phyloP scores from a whole-genome alignment of 2,888 invertebrate species.

The Aphidius colemani region DNA sequence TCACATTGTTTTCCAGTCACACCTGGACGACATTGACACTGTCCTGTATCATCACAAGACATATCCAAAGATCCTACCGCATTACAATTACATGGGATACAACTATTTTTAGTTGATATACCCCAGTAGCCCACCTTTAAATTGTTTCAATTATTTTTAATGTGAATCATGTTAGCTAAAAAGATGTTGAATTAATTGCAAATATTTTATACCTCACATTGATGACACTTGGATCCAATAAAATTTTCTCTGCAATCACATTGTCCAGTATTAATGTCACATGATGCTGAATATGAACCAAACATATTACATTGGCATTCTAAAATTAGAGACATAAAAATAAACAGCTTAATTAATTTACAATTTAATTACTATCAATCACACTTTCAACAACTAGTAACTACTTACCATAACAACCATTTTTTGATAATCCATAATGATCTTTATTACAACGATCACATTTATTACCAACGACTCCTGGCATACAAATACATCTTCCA shows the following conservation, averaged over 20 bases:
- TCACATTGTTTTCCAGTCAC: constrained; percentile 77
- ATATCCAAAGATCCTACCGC: constrained; percentile 68
- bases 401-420: constrained; percentile 72
- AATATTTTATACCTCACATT: constrained; percentile 68
- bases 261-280: constrained; percentile 78
- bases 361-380: neutral
- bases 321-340: too few species aligned
- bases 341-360: too few species aligned
- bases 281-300: constrained; percentile 73
- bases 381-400: neutral
- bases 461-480: constrained; percentile 77
- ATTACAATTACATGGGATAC: constrained; percentile 84
- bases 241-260: constrained; percentile 77
- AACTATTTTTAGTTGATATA: constrained; percentile 72
- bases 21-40: constrained; percentile 79
- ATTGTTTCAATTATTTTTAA: neutral
- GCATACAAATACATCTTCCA: constrained; percentile 81
- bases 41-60: constrained; percentile 78
- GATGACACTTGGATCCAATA: constrained; percentile 75
- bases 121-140: constrained; percentile 78
- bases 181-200: neutral
- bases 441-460: constrained; percentile 76
- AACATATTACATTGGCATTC: constrained; percentile 83
- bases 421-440: constrained; percentile 71
- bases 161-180: constrained; percentile 2